These are phyloP conservation scores for Synchiropus splendidus DNA, from an alignment of 2,113 vertebrate genomes.

Conservation along the genomic window DNA sequence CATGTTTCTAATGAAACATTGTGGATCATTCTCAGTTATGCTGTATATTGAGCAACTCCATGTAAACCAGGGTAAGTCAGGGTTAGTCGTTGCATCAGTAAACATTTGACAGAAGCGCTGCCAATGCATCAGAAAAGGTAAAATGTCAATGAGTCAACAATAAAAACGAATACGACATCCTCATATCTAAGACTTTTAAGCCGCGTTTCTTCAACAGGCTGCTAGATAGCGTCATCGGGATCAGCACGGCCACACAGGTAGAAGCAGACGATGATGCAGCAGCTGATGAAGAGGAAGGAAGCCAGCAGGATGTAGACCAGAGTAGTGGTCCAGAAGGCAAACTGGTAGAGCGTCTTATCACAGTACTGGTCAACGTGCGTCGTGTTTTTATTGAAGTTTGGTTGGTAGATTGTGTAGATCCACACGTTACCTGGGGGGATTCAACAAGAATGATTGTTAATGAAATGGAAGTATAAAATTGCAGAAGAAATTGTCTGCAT, in stretches of 20 bases:
- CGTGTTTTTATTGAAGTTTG: conserved; percentile 33
- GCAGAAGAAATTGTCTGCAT: too few relatives aligned
- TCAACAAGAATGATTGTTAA: too few relatives aligned
- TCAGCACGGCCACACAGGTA: neutral
- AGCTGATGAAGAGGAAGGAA: neutral
- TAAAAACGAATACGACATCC: neutral
- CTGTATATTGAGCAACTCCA: too few relatives aligned
- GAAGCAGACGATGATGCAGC: neutral
- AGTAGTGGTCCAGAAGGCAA: conserved; percentile 51
- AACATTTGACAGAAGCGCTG: too few relatives aligned
- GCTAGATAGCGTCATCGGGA: conserved; percentile 3
- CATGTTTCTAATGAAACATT: too few relatives aligned
- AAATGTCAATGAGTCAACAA: too few relatives aligned
- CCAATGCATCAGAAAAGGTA: too few relatives aligned
- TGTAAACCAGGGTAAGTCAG: too few relatives aligned
- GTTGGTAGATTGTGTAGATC: conserved; percentile 51
- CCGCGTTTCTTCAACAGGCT: neutral
- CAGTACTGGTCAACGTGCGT: conserved; percentile 20
- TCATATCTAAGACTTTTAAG: neutral
- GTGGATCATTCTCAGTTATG: too few relatives aligned
- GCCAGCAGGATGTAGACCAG: conserved; percentile 37
- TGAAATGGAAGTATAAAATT: too few relatives aligned
- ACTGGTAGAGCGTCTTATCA: conserved; percentile 42
- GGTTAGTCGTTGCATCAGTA: too few relatives aligned
- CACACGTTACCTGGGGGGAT: conserved; percentile 45